These are phyloP conservation scores for Apotomis turbidana DNA, from an alignment of 2,888 invertebrate species.

Conservation along the genomic window DNA sequence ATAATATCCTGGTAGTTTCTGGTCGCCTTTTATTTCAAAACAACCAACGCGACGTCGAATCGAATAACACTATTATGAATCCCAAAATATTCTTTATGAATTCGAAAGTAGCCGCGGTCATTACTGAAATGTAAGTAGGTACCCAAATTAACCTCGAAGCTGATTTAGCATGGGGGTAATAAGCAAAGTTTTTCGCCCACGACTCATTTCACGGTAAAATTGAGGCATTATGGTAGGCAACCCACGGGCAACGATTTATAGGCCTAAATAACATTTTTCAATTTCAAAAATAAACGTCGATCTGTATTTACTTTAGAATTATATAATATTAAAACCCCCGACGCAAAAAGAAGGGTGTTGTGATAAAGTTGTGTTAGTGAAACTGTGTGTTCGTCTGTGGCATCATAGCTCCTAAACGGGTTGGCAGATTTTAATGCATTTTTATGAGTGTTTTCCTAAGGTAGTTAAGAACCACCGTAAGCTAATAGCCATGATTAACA, in stretches of 20 bases:
- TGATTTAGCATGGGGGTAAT: conserved; percentile 33
- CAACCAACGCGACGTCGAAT: background rate
- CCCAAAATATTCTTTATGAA: background rate
- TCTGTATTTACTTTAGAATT: too few relatives aligned
- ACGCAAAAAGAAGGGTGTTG: too few relatives aligned
- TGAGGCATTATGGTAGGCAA: conserved; percentile 12
- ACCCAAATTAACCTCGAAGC: conserved; percentile 29
- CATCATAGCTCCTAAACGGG: too few relatives aligned
- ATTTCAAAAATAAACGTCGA: background rate
- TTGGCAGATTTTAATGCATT: too few relatives aligned
- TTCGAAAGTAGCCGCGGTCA: conserved; percentile 4
- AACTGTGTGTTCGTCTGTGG: too few relatives aligned
- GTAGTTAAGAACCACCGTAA: too few relatives aligned
- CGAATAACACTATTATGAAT: background rate
- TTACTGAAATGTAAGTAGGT: conserved; percentile 30
- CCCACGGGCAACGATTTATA: conserved; percentile 10
- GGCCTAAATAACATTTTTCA: background rate
- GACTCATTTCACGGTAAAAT: conserved; percentile 25
- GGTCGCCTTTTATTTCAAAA: too few relatives aligned
- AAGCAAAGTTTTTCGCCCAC: conserved; percentile 30
- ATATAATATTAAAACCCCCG: too few relatives aligned
- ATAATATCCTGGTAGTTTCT: too few relatives aligned
- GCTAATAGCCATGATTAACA: too few relatives aligned
- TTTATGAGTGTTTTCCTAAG: too few relatives aligned
- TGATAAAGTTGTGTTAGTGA: too few relatives aligned